Conservation (phyloP, 1,140 invertebrate species). For the Marisa cornuarietis region DNA sequence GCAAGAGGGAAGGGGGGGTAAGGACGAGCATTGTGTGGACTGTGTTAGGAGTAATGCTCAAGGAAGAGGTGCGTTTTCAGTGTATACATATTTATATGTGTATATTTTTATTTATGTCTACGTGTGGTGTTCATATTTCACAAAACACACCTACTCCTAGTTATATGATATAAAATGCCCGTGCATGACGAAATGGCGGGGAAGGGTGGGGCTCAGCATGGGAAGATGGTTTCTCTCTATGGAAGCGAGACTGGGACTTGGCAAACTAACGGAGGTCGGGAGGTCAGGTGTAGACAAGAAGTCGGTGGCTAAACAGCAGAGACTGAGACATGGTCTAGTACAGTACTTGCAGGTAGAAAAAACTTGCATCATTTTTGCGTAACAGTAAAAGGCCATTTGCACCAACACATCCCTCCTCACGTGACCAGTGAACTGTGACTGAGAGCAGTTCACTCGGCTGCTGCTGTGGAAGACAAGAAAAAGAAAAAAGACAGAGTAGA, state of each 20-base stretch:
- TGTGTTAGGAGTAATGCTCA: not conserved
- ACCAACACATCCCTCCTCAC: too few species aligned
- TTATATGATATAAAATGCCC: not conserved
- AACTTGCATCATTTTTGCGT: too few species aligned
- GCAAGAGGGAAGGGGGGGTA: too few species aligned
- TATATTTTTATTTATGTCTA: not conserved
- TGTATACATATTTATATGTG: not conserved
- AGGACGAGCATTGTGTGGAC: not conserved
- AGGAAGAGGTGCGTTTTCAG: too few species aligned
- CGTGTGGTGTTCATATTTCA: not conserved
- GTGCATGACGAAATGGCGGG: not conserved
- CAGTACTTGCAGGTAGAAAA: too few species aligned
- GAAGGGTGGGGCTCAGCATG: not conserved
- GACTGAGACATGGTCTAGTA: too few species aligned
- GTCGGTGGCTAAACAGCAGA: not conserved
- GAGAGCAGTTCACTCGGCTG: too few species aligned
- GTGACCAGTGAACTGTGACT: too few species aligned
- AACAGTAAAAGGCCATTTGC: too few species aligned
- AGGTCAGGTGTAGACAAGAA: not conserved
- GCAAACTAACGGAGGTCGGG: not conserved
- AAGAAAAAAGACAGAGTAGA: too few species aligned
- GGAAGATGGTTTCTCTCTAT: not conserved
- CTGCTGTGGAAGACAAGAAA: too few species aligned
- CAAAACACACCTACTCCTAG: not conserved
- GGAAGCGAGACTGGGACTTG: not conserved